phyloP scores from a whole-genome alignment of 53 echinoderm and acorn worm species.

The Paracentrotus lividus region DNA sequence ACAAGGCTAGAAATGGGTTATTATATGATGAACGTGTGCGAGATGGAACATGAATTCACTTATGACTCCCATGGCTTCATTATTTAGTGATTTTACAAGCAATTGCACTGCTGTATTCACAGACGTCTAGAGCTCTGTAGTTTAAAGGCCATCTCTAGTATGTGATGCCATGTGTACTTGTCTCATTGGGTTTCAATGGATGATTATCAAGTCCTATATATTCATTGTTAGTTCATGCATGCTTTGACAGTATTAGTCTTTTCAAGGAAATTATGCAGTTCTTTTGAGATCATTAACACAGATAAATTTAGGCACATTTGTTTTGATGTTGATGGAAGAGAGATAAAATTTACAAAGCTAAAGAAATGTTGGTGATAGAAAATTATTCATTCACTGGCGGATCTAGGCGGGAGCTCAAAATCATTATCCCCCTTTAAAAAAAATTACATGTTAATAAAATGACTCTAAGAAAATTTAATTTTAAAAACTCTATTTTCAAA shows the following conservation, averaged over 20 bases:
- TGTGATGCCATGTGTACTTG: not conserved
- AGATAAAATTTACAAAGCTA: not conserved
- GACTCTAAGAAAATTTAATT: no score
- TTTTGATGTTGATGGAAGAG: not conserved
- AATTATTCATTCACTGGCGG: no score
- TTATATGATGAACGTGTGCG: constrained; percentile 37
- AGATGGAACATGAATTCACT: constrained; percentile 40
- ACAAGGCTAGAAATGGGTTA: constrained; percentile 36
- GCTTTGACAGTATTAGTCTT: not conserved
- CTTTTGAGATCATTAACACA: not conserved
- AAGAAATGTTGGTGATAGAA: no score
- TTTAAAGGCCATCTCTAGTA: not conserved
- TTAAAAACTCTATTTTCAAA: no score
- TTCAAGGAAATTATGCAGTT: no score
- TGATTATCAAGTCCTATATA: not conserved
- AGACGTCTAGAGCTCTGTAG: not conserved
- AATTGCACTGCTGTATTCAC: constrained; percentile 1
- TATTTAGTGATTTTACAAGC: constrained; percentile 6
- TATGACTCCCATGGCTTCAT: not conserved
- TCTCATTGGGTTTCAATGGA: not conserved
- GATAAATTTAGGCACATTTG: no score
- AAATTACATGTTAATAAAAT: no score
- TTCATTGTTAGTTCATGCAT: not conserved
- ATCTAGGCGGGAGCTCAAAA: no score
- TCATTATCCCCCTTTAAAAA: no score